A percentile compares a stretch with the other conserved stretches of the same genome.
Conservation (phyloP, 1,140 invertebrate species). For the Parasteatoda tepidariorum region DNA sequence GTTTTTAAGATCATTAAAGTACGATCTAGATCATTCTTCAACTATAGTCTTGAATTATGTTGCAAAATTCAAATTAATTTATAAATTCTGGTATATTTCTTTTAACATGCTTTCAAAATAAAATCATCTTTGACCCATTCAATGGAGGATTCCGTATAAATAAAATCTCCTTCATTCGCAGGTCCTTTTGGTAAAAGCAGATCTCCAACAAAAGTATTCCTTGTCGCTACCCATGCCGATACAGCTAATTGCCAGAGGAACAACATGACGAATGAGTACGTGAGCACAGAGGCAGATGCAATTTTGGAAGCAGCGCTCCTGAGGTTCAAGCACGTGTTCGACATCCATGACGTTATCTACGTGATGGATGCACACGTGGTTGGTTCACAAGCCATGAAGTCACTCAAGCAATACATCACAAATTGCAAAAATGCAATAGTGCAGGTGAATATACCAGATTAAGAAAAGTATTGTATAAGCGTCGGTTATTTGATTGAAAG, state of each 20-base stretch:
- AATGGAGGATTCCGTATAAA: too few relatives aligned
- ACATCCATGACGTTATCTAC: slow-evolving; percentile 72
- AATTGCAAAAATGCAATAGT: slow-evolving; percentile 69
- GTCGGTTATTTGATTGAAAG: too few relatives aligned
- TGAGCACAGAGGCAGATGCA: slow-evolving; percentile 73
- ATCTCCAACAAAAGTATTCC: slow-evolving; percentile 71
- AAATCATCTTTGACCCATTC: too few relatives aligned
- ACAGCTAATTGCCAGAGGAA: slow-evolving; percentile 66
- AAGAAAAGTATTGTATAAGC: too few relatives aligned
- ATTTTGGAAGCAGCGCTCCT: slow-evolving; percentile 71
- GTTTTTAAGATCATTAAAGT: too few relatives aligned
- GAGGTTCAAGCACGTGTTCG: slow-evolving; percentile 73
- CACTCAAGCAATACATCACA: slow-evolving; percentile 72
- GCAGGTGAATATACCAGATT: slow-evolving; percentile 71
- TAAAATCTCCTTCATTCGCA: too few relatives aligned
- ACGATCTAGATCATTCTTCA: too few relatives aligned
- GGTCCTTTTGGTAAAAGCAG: slow-evolving; percentile 73
- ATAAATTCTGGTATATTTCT: too few relatives aligned
- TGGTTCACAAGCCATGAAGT: slow-evolving; percentile 73
- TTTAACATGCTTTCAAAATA: too few relatives aligned
- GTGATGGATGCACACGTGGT: slow-evolving; percentile 76
- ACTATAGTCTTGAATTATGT: too few relatives aligned
- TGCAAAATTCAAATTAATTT: too few relatives aligned
- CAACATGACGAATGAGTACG: slow-evolving; percentile 72
- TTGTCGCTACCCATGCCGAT: slow-evolving; percentile 79